Evolutionary conservation across 2,113 vertebrate species (phyloP), one percentile per base, ranked within the genome.

Genomic region (Rhea pennata): DNA sequence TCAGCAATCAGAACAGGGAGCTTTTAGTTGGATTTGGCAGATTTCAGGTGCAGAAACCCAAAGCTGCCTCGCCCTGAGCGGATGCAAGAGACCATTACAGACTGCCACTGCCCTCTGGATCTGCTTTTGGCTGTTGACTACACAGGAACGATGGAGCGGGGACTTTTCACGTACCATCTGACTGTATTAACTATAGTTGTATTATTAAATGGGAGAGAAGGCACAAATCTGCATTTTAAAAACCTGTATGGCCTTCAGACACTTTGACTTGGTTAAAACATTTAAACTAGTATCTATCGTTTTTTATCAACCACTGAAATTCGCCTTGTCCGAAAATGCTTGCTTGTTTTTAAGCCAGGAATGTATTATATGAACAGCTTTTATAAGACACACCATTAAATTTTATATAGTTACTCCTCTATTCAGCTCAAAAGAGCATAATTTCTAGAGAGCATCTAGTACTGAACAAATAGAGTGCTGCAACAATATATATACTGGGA

Each of bases 21-120:
- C 3, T 56, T 72, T 54, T 3, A 7, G 39, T 14, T 4, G 61
- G 17, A 20, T 0, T 16, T 6, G 53, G 58, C 53, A 69, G 65
- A 21, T 24, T 85, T 8, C 53, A 29, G 56, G 12, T 11, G 31
- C 6, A 24, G 42, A 77, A 36, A 44, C 61, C 70, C 24, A 54
- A 3, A 66, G 15, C 16, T 46, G 39, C 44, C 7, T 4, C 59
- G 29, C 4, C 50, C 40, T 20, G 15, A 1, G 1, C 1, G 4
- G 15, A 6, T 24, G 24, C 1, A 2, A 66, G 94, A 24, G 9
- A 2, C 44, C 20, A 14, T 13, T 5, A 15, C 9, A 16, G 54
- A 12, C 19, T 3, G 16, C 33, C n/a, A 73, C 86, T 48, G 56
- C 80, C 12, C 33, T 5, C 1, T 44, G 40, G 24, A 12, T 58